Percentiles rank a stretch among this genome's conserved stretches.
phyloP scores from a whole-genome alignment of 2,113 vertebrate genomes.

The Charadrius vociferus region DNA sequence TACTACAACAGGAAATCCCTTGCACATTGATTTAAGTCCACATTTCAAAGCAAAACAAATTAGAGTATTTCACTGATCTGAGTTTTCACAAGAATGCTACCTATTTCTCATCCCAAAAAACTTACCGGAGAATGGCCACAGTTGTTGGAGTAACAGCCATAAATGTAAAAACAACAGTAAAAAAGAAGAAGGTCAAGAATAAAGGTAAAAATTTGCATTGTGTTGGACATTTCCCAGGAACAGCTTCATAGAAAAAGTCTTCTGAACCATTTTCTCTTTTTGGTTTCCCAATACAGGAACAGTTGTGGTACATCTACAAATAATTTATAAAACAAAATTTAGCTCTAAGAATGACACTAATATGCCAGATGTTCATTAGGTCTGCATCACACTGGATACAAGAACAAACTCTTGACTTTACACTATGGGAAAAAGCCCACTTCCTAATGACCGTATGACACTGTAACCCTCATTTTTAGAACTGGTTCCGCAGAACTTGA shows the following conservation, averaged over 20 bases:
- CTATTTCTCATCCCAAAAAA: not conserved
- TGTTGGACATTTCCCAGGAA: slow-evolving; percentile 68
- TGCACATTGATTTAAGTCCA: not conserved
- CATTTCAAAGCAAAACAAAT: not conserved
- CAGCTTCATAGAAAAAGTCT: slow-evolving; percentile 45
- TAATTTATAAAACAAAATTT: not conserved
- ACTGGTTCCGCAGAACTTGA: not conserved
- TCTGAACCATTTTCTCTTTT: not conserved
- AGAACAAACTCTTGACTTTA: not conserved
- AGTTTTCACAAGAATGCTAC: not conserved
- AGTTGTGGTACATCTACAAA: slow-evolving; percentile 71
- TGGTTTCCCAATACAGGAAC: slow-evolving; percentile 73
- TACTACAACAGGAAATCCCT: not conserved
- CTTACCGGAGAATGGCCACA: slow-evolving; percentile 73
- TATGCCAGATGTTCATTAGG: not conserved
- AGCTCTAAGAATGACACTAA: not conserved
- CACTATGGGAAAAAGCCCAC: not conserved
- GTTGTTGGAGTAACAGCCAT: slow-evolving; percentile 69
- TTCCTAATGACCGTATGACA: not conserved
- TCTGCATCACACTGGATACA: not conserved
- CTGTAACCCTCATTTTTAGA: not conserved
- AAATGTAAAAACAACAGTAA: slow-evolving; percentile 70
- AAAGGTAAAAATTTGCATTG: slow-evolving; percentile 70
- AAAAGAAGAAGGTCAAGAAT: slow-evolving; percentile 72
- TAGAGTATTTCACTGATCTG: not conserved